These are phyloP conservation scores for Leptinotarsa tumamoca DNA, from an alignment of 2,888 invertebrate genomes.

Conservation along the genomic window DNA sequence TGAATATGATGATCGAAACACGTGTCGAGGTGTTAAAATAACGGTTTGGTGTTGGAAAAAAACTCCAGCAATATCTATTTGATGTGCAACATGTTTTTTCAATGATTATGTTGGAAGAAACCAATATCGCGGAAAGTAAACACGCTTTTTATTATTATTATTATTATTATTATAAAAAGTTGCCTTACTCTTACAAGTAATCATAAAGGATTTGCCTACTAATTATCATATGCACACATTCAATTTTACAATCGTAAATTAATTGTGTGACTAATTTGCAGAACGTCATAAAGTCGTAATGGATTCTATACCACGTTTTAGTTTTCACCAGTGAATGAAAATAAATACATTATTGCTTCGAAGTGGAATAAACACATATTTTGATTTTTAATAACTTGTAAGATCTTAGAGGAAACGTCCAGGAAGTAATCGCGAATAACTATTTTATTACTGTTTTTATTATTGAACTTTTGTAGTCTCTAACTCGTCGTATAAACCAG, in stretches of 20 bases:
- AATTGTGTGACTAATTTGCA: not conserved
- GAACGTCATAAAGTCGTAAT: not conserved
- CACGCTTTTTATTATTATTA: not conserved
- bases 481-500: too few species aligned
- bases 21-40: too few species aligned
- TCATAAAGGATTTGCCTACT: not conserved
- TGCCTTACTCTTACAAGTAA: conserved; percentile 14
- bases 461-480: too few species aligned
- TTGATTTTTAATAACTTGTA: not conserved
- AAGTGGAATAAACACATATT: not conserved
- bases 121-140: conserved; percentile 13
- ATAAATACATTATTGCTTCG: not conserved
- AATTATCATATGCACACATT: not conserved
- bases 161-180: not conserved
- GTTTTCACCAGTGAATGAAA: not conserved
- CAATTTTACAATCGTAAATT: conserved; percentile 4
- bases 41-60: too few species aligned
- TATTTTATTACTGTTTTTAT: too few species aligned
- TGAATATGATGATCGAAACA: too few species aligned
- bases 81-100: not conserved
- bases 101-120: conserved; percentile 1
- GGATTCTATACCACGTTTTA: not conserved
- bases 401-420: too few species aligned
- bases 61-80: too few species aligned
- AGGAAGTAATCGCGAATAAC: too few species aligned